Base-by-base conservation (phyloP, 2,888 invertebrate genomes). In the Leptogaster cylindrica region DNA sequence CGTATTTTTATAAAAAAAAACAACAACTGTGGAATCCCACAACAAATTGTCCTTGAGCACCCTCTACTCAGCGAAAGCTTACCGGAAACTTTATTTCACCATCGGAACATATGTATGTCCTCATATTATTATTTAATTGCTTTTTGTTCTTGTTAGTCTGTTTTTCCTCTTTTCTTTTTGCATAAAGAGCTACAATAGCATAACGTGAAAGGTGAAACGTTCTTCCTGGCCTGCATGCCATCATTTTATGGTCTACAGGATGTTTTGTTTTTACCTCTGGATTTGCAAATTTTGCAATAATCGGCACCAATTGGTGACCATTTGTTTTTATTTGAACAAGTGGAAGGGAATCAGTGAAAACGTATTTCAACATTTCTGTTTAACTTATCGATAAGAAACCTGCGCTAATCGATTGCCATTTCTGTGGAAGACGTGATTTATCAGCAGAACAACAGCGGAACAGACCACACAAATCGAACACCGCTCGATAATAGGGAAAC, bases 31-130 rank as follows among this genome's bases (percentile, higher is more conserved):
- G 55, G 36, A 36, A 55, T 52, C 20, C 55, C 36, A 18, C 23
- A 20, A 39, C 39, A n/a, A 36, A 55, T 55, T 55, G 36, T 20
- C 36, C 55, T 55, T 36, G 36, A 20, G 36, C 16, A 23, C 23
- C 7, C 27, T 6, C 23, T 46, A 20, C 52, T 20, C 12, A 52
- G 33, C 28, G 20, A 52, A 52, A 20, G 55, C 55, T 23, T 55
- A 20, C 23, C 55, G 36, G 55, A 55, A 55, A 55, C 39, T 36
- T 55, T 23, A 36, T 55, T 55, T 55, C 39, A 20, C 55, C n/a
- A n/a, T n/a, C 39, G n/a, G n/a, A n/a, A n/a, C n/a, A n/a, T n/a
- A 39, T n/a, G n/a, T n/a, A n/a, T n/a, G n/a, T n/a, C n/a, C n/a
- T n/a, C n/a, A n/a, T n/a, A n/a, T n/a, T n/a, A n/a, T n/a, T n/a